phyloP scores from a whole-genome alignment of 2,888 invertebrate genomes.

The Epinotia ramella region DNA sequence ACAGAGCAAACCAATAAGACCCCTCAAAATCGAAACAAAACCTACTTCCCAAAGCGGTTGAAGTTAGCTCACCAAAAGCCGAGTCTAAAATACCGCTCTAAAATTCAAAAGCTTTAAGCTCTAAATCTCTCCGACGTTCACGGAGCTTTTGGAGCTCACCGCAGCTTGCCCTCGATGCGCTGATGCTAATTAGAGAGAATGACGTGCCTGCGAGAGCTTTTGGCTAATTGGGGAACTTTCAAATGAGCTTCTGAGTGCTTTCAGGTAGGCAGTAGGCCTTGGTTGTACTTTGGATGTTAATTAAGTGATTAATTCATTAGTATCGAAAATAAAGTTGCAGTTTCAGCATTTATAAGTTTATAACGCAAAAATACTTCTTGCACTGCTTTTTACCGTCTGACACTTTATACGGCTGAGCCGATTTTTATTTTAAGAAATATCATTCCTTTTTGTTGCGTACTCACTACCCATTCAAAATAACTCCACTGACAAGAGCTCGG shows the following conservation, averaged over 20 bases:
- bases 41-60: constrained; percentile 5
- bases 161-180: constrained; percentile 25
- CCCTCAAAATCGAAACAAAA: neutral
- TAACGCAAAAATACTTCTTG: no score
- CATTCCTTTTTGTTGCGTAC: no score
- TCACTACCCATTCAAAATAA: no score
- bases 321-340: neutral
- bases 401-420: no score
- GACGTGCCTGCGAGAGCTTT: constrained; percentile 2
- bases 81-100: constrained; percentile 2
- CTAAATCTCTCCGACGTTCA: constrained; percentile 22
- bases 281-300: neutral
- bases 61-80: constrained; percentile 4
- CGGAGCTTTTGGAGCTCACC: constrained; percentile 29
- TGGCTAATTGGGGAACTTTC: constrained; percentile 17
- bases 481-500: no score
- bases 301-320: neutral
- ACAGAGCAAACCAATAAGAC: neutral
- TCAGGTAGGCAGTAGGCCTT: neutral
- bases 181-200: constrained; percentile 33
- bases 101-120: constrained; percentile 28
- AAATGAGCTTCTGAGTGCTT: constrained; percentile 11
- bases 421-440: no score
- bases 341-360: neutral
- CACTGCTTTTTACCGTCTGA: no score